These are phyloP conservation scores for Elysia crispata DNA, from an alignment of 2,888 invertebrate species.

Conservation along the genomic window DNA sequence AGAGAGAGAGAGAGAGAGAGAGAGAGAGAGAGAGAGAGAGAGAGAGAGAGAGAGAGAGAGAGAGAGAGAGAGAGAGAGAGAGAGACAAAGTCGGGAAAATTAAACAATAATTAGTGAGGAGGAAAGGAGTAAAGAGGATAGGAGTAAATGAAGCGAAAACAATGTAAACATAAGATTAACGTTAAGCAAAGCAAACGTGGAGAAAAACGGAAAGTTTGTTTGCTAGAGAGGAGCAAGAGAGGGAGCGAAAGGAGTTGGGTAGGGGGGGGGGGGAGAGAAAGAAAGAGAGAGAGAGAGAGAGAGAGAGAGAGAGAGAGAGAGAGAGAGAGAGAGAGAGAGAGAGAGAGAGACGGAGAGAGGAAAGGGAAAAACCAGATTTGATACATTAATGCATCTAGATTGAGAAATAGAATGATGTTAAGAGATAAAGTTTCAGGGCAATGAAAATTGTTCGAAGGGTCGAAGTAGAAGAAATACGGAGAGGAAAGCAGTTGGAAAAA, in stretches of 20 bases:
- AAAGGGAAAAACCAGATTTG: background rate
- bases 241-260: no score
- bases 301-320: conserved; percentile 5
- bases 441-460: background rate
- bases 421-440: background rate
- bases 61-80: background rate
- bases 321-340: conserved; percentile 1
- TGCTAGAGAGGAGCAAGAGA: no score
- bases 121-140: no score
- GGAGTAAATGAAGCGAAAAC: no score
- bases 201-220: no score
- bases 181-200: no score
- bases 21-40: background rate
- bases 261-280: background rate
- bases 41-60: conserved; percentile 3
- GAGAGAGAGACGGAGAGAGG: background rate
- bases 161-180: no score
- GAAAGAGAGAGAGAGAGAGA: conserved; percentile 20
- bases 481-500: background rate
- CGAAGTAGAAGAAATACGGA: background rate
- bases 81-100: background rate
- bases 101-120: no score
- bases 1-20: conserved; percentile 26
- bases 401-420: background rate
- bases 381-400: no score